A percentile compares a stretch with the other conserved stretches of the same genome.
phyloP scores from a whole-genome alignment of 2,888 invertebrate genomes.

The Drosophila affinis region DNA sequence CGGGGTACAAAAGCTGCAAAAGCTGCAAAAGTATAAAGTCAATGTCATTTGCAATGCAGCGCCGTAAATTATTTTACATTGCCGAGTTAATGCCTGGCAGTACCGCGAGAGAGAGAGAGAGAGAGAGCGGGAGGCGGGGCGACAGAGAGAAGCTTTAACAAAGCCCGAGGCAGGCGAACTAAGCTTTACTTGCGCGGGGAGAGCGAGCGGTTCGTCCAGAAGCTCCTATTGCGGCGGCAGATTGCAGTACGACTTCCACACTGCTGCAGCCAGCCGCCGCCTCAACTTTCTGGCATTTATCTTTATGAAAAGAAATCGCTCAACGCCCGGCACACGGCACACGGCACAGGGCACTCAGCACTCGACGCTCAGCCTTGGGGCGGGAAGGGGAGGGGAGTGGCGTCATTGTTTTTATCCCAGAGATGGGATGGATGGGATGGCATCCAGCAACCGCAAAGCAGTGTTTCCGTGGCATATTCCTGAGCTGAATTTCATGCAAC shows the following conservation, averaged over 20 bases:
- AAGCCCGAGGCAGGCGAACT: neutral
- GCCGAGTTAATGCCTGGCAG: conserved; percentile 20
- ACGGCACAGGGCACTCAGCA: conserved; percentile 9
- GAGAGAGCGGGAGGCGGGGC: neutral
- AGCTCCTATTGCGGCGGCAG: conserved; percentile 20
- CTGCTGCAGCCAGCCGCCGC: conserved; percentile 19
- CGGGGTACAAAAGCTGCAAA: conserved; percentile 49
- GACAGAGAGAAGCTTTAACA: conserved; percentile 14
- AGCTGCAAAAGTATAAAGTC: conserved; percentile 55
- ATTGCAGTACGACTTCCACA: conserved; percentile 20
- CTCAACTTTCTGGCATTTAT: conserved; percentile 63
- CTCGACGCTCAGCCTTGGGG: conserved; percentile 6
- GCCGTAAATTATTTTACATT: conserved; percentile 65
- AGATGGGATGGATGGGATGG: neutral
- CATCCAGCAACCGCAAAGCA: conserved; percentile 30
- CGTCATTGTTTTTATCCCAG: conserved; percentile 60
- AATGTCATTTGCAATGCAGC: conserved; percentile 69
- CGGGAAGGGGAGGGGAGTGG: neutral
- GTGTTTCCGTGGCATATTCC: conserved; percentile 15
- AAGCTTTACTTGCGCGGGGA: neutral
- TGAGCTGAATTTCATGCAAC: conserved; percentile 37
- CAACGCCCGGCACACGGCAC: conserved; percentile 42
- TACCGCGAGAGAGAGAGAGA: neutral
- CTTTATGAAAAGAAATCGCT: conserved; percentile 73
- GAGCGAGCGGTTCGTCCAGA: neutral